Conservation (phyloP, 1,140 invertebrate species). For the Eriocheir sinensis region DNA sequence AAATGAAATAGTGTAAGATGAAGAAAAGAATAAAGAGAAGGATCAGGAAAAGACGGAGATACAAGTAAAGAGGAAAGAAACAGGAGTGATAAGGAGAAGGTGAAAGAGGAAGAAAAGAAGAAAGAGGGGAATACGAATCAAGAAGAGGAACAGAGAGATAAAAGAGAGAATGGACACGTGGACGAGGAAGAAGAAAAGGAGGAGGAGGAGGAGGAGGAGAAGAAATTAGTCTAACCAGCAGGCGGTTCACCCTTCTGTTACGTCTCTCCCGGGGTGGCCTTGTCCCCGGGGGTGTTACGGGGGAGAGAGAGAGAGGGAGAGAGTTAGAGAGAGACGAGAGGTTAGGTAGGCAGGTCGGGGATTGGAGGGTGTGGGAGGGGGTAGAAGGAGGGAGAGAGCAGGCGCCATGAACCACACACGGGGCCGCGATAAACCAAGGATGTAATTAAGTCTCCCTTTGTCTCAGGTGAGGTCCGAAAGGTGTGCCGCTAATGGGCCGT, state of each 20-base stretch:
- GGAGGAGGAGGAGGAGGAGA: neutral
- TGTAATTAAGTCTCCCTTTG: conserved; percentile 69
- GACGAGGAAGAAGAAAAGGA: neutral
- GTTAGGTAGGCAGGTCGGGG: neutral
- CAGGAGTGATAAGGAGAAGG: neutral
- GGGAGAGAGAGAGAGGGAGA: neutral
- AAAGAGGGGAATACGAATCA: neutral
- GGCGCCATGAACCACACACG: neutral
- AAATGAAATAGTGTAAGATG: neutral
- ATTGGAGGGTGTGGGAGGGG: neutral
- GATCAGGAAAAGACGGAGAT: neutral
- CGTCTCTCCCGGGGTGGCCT: neutral
- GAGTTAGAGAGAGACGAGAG: neutral
- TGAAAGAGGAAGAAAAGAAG: neutral
- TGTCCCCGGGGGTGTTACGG: neutral
- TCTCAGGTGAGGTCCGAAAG: conserved; percentile 60
- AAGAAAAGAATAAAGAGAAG: neutral
- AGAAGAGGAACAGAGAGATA: neutral
- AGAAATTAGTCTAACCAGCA: conserved; percentile 24
- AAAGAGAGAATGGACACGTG: neutral
- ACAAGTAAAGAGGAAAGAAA: neutral
- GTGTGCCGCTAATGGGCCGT: conserved; percentile 58
- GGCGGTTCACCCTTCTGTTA: conserved; percentile 20
- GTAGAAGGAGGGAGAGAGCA: neutral
- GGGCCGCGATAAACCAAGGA: conserved; percentile 60